Evolutionary conservation across 2,113 vertebrate species (phyloP).

Genomic region (Passer domesticus): DNA sequence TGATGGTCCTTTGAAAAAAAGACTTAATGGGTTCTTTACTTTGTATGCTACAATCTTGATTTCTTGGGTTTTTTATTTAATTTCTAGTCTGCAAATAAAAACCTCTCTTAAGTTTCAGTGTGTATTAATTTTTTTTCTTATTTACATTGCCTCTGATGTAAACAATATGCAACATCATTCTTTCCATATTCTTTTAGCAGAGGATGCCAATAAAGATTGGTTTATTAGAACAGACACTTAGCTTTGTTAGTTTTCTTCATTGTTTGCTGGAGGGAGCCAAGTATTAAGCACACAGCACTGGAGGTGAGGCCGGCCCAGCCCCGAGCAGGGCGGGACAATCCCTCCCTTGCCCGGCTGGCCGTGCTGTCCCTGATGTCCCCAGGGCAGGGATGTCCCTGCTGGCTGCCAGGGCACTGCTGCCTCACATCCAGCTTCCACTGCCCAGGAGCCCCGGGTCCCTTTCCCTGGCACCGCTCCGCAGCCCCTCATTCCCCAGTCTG

Average conservation of each 20-base stretch:
- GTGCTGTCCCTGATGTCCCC: neutral
- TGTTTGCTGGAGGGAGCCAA: neutral
- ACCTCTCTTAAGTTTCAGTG: neutral
- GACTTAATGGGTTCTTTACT: neutral
- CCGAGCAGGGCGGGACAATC: neutral
- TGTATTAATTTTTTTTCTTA: neutral
- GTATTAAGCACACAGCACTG: rapidly evolving
- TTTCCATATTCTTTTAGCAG: neutral
- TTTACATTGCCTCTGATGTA: neutral
- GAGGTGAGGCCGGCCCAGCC: rapidly evolving
- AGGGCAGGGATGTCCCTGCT: neutral
- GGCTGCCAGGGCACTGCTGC: neutral
- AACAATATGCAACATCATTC: neutral
- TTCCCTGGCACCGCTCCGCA: rapidly evolving
- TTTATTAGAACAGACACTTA: neutral
- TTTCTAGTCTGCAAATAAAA: neutral
- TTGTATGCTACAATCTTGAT: neutral
- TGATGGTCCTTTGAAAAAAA: neutral
- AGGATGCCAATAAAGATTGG: neutral
- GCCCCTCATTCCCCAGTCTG: neutral
- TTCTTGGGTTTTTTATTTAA: rapidly evolving
- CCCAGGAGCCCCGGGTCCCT: too few relatives aligned
- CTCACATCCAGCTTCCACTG: too few relatives aligned
- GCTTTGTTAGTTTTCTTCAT: neutral
- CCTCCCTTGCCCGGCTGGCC: rapidly evolving